A percentile compares a stretch with the other conserved stretches of the same genome.
phyloP scores from a whole-genome alignment of 2,888 invertebrate genomes.

The Patella ulyssiponensis region DNA sequence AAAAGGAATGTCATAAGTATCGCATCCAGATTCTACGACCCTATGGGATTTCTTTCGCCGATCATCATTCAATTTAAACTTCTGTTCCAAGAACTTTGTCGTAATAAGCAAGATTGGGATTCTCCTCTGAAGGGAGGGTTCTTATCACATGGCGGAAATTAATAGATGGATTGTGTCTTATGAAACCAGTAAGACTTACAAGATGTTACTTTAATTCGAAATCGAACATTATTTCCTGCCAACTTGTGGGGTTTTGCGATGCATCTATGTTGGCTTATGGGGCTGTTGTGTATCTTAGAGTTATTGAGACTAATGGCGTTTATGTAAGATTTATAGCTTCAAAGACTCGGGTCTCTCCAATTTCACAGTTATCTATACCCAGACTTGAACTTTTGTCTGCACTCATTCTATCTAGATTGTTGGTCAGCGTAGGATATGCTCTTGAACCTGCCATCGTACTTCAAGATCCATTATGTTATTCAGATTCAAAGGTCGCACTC shows the following conservation, averaged over 20 bases:
- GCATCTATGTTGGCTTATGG: neutral
- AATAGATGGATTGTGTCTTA: neutral
- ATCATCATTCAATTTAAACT: conserved; percentile 1
- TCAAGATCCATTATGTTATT: neutral
- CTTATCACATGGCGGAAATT: neutral
- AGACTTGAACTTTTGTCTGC: conserved; percentile 1
- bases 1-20: neutral
- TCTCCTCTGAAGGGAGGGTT: neutral
- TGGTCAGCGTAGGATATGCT: neutral
- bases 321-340: neutral
- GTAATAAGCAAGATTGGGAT: neutral
- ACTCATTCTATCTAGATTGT: neutral
- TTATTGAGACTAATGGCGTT: neutral
- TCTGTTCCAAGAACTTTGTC: neutral
- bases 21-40: neutral
- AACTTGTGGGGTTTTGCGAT: neutral
- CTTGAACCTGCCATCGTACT: neutral
- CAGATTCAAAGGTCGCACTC: neutral
- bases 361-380: neutral
- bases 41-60: conserved; percentile 6
- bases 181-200: neutral
- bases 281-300: neutral
- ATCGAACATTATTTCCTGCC: neutral
- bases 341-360: neutral
- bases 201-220: neutral